Percentiles rank a stretch among this genome's conserved stretches.
phyloP scores from a whole-genome alignment of 2,797 vertebrate genomes.

The Discoglossus pictus region DNA sequence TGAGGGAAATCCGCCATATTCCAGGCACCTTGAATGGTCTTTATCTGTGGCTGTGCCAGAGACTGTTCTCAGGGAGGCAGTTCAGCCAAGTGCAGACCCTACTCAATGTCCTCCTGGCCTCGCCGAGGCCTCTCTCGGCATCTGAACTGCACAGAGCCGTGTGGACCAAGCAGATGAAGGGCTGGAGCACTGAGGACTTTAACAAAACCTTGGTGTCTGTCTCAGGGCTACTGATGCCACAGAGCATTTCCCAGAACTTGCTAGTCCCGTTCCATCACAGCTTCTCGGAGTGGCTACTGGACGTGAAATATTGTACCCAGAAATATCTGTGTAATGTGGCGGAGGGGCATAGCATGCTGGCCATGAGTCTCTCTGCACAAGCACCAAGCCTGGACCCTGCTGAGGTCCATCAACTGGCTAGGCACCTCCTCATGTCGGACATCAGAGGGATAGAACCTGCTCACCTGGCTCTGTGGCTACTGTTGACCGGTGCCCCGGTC shows the following conservation, averaged over 20 bases:
- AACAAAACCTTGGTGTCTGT: slow-evolving; percentile 65
- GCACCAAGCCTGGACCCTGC: slow-evolving; percentile 62
- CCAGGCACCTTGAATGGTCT: slow-evolving; percentile 82
- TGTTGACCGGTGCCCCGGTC: slow-evolving; percentile 70
- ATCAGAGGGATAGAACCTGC: slow-evolving; percentile 64
- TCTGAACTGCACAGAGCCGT: slow-evolving; percentile 67
- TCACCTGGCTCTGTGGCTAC: slow-evolving; percentile 78
- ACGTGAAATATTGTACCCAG: slow-evolving; percentile 83
- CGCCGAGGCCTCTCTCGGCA: slow-evolving; percentile 66
- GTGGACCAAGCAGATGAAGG: slow-evolving; percentile 66
- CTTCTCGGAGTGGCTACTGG: slow-evolving; percentile 81
- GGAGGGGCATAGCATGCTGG: slow-evolving; percentile 77
- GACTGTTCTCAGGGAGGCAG: slow-evolving; percentile 72
- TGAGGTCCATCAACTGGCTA: slow-evolving; percentile 68
- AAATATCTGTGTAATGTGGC: slow-evolving; percentile 74
- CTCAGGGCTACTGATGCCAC: slow-evolving; percentile 60
- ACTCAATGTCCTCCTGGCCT: slow-evolving; percentile 74
- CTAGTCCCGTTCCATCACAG: slow-evolving; percentile 79
- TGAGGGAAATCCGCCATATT: slow-evolving; percentile 79
- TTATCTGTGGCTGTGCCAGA: slow-evolving; percentile 84
- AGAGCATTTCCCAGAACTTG: slow-evolving; percentile 60
- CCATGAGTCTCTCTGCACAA: slow-evolving; percentile 71
- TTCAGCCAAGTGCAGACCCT: slow-evolving; percentile 71
- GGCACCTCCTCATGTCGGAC: slow-evolving; percentile 72
- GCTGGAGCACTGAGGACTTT: slow-evolving; percentile 64